Evolutionary conservation across 2,888 invertebrate genomes (phyloP), one percentile per base, ranked within the genome.

Genomic region (Epistrophe grossulariae): DNA sequence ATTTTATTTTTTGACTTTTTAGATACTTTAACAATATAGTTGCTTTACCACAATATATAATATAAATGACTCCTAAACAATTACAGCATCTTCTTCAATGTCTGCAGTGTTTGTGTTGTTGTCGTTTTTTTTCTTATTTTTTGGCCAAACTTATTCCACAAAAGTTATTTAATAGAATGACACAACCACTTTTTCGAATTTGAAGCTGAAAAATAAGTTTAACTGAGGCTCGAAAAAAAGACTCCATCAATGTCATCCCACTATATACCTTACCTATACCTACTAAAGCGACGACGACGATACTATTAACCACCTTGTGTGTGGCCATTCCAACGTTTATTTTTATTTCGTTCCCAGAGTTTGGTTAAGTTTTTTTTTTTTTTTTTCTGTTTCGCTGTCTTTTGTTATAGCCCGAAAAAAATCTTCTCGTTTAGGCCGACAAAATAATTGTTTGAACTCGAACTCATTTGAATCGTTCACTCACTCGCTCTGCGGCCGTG

Each of bases 141-240:
- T 66, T 66, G 15, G 19, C 50, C 60, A 31, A 76, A 59, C 19
- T 48, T 59, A 59, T 81, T 81, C 78, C 59, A 66, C 85, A 81
- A 85, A 81, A 82, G 77, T 85, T 85, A 85, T 85, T 85, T 81
- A 87, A 87, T 68, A 83, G 76, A 83, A 85, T 83, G 79, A 83
- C 82, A 79, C 79, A 79, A 74, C 70, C 57, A 43, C 74, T 85
- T 81, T 70, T 55, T 38, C n/a, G 38, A 72, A 6, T 40, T 62
- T 59, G 59, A 59, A 57, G 28, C 57, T 57, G 55, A 52, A 79
- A 79, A 64, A 71, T 72, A 40, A 66, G 59, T 19, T n/a, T 72
- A 80, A 84, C 35, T 52, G 38, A 13, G 50, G 52, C 52, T 55
- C 15, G 15, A 4, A 11, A 31, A 68, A 80, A 79, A 76, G 83